Evolutionary conservation across 2,797 vertebrate genomes (phyloP).

Genomic region (Chelonia mydas): DNA sequence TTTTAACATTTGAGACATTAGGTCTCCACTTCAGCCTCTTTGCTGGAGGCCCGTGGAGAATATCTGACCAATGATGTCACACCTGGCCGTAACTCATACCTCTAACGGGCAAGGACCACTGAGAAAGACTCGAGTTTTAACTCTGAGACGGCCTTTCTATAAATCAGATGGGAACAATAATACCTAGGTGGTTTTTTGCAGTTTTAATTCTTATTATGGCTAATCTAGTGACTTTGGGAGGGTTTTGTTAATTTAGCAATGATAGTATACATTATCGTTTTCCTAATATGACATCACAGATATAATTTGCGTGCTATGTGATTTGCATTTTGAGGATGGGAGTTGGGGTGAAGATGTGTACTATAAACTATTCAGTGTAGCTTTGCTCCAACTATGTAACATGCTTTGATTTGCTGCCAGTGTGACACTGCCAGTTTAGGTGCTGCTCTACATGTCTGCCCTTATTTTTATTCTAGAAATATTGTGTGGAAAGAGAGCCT

Average conservation of each 20-base stretch:
- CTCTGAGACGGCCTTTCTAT: background rate
- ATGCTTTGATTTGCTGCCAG: background rate
- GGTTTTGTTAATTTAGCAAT: background rate
- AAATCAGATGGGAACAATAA: background rate
- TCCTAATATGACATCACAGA: rapidly evolving
- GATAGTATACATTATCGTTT: background rate
- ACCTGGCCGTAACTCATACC: background rate
- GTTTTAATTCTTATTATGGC: background rate
- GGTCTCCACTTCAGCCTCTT: background rate
- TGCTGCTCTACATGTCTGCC: background rate
- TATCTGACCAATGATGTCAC: rapidly evolving
- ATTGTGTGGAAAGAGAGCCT: background rate
- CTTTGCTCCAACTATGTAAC: background rate
- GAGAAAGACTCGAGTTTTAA: background rate
- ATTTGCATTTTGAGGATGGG: background rate
- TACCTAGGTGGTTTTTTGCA: background rate
- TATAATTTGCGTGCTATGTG: background rate
- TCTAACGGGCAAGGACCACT: background rate
- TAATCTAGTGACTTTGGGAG: background rate
- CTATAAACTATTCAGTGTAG: background rate
- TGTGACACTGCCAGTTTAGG: background rate
- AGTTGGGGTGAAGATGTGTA: background rate
- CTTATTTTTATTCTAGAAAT: background rate
- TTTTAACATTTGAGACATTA: background rate
- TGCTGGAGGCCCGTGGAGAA: background rate